These are phyloP conservation scores for Dicyrtomina minuta DNA, from an alignment of 2,888 invertebrate species.

Conservation along the genomic window DNA sequence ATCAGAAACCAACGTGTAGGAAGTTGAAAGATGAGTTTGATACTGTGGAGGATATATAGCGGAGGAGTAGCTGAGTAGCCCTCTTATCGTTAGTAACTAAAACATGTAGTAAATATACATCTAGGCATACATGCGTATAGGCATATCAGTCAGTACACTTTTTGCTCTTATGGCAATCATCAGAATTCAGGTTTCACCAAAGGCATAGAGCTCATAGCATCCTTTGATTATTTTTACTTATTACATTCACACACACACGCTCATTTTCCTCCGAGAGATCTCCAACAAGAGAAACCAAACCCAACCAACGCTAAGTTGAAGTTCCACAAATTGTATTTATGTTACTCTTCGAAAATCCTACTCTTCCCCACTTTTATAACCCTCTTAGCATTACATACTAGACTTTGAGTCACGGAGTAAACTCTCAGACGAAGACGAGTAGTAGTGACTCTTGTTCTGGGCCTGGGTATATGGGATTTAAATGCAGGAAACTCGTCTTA, in stretches of 20 bases:
- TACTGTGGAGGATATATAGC: not conserved
- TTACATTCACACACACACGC: conserved; percentile 10
- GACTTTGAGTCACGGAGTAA: no score
- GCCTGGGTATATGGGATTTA: not conserved
- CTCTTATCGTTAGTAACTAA: no score
- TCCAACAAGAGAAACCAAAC: not conserved
- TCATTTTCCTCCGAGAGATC: not conserved
- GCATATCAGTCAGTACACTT: not conserved
- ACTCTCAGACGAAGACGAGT: no score
- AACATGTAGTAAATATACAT: no score
- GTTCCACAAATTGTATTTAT: not conserved
- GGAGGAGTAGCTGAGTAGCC: not conserved
- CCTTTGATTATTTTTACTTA: conserved; percentile 24
- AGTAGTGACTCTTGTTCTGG: no score
- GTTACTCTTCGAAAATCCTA: not conserved
- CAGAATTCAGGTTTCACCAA: conserved; percentile 17
- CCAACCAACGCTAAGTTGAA: no score
- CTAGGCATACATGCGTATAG: no score
- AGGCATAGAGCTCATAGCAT: not conserved
- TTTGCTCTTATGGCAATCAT: conserved; percentile 14
- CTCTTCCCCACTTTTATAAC: not conserved
- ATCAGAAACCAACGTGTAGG: not conserved
- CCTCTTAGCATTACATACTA: not conserved
- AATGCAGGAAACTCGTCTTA: conserved; percentile 4
- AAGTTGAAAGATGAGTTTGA: not conserved